Conservation (phyloP, 2,888 invertebrate genomes). For the Philhelius pedissequus region DNA sequence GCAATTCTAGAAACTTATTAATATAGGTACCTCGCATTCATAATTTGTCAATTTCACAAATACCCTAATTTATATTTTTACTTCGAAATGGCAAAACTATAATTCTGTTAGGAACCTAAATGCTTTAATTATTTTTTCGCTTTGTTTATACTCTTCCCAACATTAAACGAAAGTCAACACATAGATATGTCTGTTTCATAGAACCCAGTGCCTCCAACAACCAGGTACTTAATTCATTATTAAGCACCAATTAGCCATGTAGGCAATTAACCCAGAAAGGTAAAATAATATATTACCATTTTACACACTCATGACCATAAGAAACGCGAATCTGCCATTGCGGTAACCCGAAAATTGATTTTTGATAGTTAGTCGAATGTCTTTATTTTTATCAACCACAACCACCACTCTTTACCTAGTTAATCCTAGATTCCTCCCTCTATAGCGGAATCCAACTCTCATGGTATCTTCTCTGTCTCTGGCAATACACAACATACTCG, state of each 20-base stretch:
- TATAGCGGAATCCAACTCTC: not conserved
- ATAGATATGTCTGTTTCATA: not conserved
- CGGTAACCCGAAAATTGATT: conserved; percentile 59
- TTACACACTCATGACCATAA: conserved; percentile 38
- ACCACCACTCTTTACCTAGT: not conserved
- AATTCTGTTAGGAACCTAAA: too few relatives aligned
- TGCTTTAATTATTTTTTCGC: not conserved
- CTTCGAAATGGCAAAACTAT: too few relatives aligned
- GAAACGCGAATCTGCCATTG: conserved; percentile 61
- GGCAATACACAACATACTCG: too few relatives aligned
- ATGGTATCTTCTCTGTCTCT: conserved; percentile 16
- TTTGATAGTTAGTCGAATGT: conserved; percentile 61
- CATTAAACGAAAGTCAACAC: not conserved
- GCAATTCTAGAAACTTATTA: too few relatives aligned
- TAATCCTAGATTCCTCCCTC: not conserved
- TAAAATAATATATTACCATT: conserved; percentile 4
- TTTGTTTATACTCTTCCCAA: not conserved
- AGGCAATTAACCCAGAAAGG: conserved; percentile 46
- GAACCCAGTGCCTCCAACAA: not conserved
- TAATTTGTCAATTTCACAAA: too few relatives aligned
- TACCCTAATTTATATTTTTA: too few relatives aligned
- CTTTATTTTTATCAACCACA: conserved; percentile 46
- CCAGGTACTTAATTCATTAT: not conserved
- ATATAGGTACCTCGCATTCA: too few relatives aligned
- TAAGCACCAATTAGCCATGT: conserved; percentile 17